Percentiles rank a stretch among this genome's conserved stretches.
Evolutionary conservation across 1,140 invertebrate species (phyloP).

Genomic region (Stenopsyche tienmushanensis): DNA sequence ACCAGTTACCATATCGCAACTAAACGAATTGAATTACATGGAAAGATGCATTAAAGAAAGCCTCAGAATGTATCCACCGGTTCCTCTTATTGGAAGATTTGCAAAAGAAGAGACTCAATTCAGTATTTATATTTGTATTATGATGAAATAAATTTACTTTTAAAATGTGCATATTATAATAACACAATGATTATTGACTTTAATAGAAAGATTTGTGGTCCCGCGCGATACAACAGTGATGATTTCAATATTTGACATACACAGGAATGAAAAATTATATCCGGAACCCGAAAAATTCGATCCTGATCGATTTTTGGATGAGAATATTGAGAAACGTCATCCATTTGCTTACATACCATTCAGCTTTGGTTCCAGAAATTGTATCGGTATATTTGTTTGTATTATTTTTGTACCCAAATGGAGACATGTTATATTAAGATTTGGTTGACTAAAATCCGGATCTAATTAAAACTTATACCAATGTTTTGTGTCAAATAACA

Average conservation of each 20-base stretch:
- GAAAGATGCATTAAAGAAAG: constrained; percentile 66
- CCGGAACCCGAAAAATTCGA: constrained; percentile 72
- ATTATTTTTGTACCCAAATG: too few relatives aligned
- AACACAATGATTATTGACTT: neutral
- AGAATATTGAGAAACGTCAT: constrained; percentile 59
- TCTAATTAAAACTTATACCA: too few relatives aligned
- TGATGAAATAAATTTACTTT: neutral
- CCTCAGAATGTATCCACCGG: constrained; percentile 63
- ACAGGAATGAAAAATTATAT: constrained; percentile 66
- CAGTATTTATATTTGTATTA: neutral
- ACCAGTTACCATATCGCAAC: constrained; percentile 58
- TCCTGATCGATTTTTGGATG: constrained; percentile 73
- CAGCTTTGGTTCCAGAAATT: constrained; percentile 74
- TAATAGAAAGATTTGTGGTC: neutral
- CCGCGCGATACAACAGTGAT: neutral
- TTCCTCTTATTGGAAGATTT: constrained; percentile 57
- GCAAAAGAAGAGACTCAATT: constrained; percentile 47
- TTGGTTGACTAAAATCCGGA: too few relatives aligned
- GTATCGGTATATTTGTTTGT: constrained; percentile 70
- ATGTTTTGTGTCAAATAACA: too few relatives aligned
- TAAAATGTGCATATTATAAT: neutral
- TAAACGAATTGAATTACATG: constrained; percentile 58
- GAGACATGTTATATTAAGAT: too few relatives aligned
- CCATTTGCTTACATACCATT: constrained; percentile 73
- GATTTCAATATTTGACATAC: constrained; percentile 53